Evolutionary conservation across 1,140 invertebrate species (phyloP).

Genomic region (Neotoxoptera formosana): DNA sequence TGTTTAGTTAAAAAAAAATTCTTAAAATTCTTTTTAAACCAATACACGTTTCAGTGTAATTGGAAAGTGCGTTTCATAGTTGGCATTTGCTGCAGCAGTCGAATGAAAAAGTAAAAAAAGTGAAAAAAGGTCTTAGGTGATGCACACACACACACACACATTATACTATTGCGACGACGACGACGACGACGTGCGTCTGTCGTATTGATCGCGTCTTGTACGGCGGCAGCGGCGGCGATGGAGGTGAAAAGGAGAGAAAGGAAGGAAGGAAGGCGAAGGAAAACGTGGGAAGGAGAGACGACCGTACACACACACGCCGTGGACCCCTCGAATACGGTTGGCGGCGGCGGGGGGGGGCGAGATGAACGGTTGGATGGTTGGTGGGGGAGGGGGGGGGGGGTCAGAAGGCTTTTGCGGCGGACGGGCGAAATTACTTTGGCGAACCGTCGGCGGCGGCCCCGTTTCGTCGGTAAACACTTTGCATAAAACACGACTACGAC

Average conservation of each 20-base stretch:
- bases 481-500: slow-evolving; percentile 55
- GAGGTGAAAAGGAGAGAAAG: slow-evolving; percentile 32
- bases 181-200: slow-evolving; percentile 37
- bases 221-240: neutral
- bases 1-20: neutral
- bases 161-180: neutral
- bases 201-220: slow-evolving; percentile 56
- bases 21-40: neutral
- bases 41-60: neutral
- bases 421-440: slow-evolving; percentile 48
- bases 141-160: neutral
- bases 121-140: neutral
- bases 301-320: neutral
- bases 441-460: slow-evolving; percentile 14
- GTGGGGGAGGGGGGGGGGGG: neutral
- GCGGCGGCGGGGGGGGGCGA: neutral
- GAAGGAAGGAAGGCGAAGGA: neutral
- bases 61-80: neutral
- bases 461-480: slow-evolving; percentile 55
- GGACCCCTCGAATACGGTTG: neutral
- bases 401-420: slow-evolving; percentile 48
- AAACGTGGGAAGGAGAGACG: neutral
- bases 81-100: neutral
- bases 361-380: neutral
- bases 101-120: neutral